phyloP scores from a whole-genome alignment of 2,113 vertebrate genomes.

The Plecotus auritus region DNA sequence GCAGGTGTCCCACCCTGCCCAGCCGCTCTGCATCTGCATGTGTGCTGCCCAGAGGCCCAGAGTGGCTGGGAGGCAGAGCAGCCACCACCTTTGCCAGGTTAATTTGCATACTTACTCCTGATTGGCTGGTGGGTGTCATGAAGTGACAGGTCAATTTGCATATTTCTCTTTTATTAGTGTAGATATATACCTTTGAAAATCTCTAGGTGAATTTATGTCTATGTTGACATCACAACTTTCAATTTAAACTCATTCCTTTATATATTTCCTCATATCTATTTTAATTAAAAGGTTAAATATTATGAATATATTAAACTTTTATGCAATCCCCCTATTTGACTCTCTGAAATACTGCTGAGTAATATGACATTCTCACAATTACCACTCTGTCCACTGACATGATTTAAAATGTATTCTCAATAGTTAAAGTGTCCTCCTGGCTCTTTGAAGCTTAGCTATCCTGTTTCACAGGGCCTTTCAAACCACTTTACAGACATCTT shows the following conservation, averaged over 20 bases:
- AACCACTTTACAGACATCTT: conserved; percentile 41
- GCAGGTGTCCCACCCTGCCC: no score
- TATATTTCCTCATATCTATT: not conserved
- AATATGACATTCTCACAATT: conserved; percentile 16
- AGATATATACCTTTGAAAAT: no score
- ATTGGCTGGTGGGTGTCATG: no score
- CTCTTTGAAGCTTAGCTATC: conserved; percentile 54
- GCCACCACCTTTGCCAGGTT: no score
- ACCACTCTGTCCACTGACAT: not conserved
- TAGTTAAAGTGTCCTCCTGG: conserved; percentile 26
- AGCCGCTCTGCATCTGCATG: no score
- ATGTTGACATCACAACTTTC: not conserved
- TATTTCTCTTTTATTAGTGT: no score
- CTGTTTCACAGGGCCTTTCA: conserved; percentile 46
- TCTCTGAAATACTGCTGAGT: conserved; percentile 46
- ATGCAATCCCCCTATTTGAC: not conserved
- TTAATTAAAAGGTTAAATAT: conserved; percentile 48
- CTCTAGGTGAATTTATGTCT: not conserved
- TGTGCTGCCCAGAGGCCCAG: no score
- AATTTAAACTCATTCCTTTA: not conserved
- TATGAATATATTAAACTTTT: conserved; percentile 46
- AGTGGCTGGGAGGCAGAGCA: no score
- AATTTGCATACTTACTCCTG: no score
- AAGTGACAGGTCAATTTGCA: no score
- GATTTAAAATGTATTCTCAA: conserved; percentile 43